Conservation (phyloP, 2,113 vertebrate genomes). For the Trogon melanurus region DNA sequence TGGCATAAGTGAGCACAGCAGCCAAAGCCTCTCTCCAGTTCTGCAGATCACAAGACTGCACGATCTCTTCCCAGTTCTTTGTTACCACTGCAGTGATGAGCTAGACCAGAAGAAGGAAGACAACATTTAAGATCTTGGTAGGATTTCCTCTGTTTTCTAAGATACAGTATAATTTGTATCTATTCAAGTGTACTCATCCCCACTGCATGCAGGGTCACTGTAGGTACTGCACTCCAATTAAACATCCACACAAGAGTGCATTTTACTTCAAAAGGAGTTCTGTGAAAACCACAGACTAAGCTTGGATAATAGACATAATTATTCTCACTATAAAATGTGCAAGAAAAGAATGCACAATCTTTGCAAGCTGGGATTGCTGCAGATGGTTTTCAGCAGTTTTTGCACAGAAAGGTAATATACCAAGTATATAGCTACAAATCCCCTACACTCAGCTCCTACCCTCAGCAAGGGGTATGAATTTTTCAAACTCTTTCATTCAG, state of each 20-base stretch:
- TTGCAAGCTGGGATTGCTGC: background rate
- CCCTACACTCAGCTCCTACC: background rate
- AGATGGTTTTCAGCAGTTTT: background rate
- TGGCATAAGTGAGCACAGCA: conserved; percentile 93
- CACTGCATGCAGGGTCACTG: background rate
- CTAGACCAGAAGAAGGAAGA: conserved; percentile 67
- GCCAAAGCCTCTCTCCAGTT: conserved; percentile 96
- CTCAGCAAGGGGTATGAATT: background rate
- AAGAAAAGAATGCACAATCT: background rate
- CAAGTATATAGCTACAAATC: background rate
- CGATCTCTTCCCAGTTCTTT: conserved; percentile 92
- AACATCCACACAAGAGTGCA: background rate
- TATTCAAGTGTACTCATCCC: background rate
- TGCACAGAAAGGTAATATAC: background rate
- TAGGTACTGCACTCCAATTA: background rate
- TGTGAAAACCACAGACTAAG: background rate
- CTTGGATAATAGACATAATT: background rate
- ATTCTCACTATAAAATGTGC: background rate
- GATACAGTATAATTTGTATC: background rate
- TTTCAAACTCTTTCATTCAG: background rate
- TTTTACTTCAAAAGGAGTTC: background rate
- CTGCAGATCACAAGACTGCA: conserved; percentile 91
- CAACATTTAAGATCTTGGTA: background rate
- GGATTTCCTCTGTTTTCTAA: background rate
- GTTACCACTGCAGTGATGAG: conserved; percentile 95